Conservation (phyloP, 1,140 invertebrate genomes). For the Cotesia vestalis region DNA sequence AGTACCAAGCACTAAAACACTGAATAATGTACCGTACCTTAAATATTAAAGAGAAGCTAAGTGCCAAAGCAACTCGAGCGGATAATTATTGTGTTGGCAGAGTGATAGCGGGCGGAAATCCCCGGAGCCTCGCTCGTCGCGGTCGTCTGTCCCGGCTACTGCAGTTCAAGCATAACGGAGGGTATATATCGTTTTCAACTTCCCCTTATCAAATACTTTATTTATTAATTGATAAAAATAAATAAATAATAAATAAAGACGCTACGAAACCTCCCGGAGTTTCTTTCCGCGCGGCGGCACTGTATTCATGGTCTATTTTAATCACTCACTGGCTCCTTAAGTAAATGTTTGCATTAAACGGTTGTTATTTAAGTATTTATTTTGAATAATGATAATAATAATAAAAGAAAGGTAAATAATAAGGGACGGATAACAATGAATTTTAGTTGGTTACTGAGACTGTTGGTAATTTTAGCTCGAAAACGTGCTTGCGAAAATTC, state of each 20-base stretch:
- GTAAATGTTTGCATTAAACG: background rate
- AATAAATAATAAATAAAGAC: slow-evolving; percentile 27
- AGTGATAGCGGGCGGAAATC: slow-evolving; percentile 75
- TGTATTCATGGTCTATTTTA: slow-evolving; percentile 39
- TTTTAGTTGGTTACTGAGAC: no score
- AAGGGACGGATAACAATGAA: no score
- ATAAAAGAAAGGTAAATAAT: no score
- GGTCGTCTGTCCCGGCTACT: slow-evolving; percentile 87
- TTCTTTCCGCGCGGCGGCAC: slow-evolving; percentile 32
- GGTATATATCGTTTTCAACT: slow-evolving; percentile 73
- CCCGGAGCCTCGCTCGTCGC: slow-evolving; percentile 84
- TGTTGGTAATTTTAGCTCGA: no score
- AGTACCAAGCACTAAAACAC: background rate
- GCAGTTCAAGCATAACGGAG: slow-evolving; percentile 86
- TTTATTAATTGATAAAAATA: background rate
- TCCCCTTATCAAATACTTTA: slow-evolving; percentile 21
- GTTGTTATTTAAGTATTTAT: no score
- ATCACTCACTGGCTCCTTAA: background rate
- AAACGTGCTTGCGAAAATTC: no score
- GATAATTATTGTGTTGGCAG: slow-evolving; percentile 69
- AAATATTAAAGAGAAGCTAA: slow-evolving; percentile 41
- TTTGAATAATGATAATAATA: no score
- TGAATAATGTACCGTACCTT: background rate
- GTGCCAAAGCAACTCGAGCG: slow-evolving; percentile 57
- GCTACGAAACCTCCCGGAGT: slow-evolving; percentile 40